Evolutionary conservation across 2,113 vertebrate species (phyloP).

Genomic region (Thinocorus orbignyianus): DNA sequence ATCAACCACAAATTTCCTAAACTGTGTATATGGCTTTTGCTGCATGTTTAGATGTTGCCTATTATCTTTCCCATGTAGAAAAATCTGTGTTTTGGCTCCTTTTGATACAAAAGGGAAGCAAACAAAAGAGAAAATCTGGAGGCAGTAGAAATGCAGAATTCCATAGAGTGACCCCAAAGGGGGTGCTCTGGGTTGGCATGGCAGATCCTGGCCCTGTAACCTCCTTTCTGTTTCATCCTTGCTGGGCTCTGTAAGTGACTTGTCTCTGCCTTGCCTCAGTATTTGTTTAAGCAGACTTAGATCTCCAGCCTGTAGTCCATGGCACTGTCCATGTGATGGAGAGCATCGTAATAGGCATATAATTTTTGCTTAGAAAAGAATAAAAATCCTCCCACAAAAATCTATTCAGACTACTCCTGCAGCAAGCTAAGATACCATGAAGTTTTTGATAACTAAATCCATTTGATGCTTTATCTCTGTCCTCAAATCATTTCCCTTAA

Average conservation of each 20-base stretch:
- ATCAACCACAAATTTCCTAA: neutral
- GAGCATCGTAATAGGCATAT: neutral
- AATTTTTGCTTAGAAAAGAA: neutral
- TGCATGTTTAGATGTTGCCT: neutral
- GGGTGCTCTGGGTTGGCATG: neutral
- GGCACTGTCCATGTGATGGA: neutral
- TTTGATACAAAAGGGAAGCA: neutral
- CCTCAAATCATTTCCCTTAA: slow-evolving; percentile 39
- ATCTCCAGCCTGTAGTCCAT: neutral
- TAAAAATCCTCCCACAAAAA: neutral
- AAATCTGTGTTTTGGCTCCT: neutral
- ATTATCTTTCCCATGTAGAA: neutral
- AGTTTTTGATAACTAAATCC: slow-evolving; percentile 61
- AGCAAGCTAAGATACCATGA: neutral
- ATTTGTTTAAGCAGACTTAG: neutral
- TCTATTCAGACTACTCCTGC: neutral
- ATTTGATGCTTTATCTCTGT: slow-evolving; percentile 35
- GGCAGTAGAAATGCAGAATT: neutral
- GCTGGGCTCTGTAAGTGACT: neutral
- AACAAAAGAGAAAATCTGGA: neutral
- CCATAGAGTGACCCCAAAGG: neutral
- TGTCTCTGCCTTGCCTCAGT: neutral
- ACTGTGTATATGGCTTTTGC: fast-evolving
- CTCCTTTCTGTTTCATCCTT: neutral
- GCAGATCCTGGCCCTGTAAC: neutral